These are phyloP conservation scores for Araneus ventricosus DNA, from an alignment of 1,140 invertebrate genomes.

Conservation along the genomic window DNA sequence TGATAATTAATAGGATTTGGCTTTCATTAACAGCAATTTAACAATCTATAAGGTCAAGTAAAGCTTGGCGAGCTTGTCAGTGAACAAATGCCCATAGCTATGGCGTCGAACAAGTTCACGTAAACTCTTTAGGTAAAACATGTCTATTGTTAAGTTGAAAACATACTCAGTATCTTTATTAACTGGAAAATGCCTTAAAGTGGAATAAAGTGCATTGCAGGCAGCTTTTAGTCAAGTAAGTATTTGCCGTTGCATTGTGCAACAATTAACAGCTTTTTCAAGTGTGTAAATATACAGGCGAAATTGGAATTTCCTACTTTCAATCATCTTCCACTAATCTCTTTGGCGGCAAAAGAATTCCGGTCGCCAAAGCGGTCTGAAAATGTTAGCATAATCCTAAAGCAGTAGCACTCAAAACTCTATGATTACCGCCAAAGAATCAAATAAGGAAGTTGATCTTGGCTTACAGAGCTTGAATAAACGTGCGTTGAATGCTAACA, in stretches of 20 bases:
- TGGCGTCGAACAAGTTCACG: neutral
- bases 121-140: neutral
- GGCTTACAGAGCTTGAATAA: no score
- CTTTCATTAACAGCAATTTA: no score
- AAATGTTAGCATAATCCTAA: no score
- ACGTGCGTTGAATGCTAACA: no score
- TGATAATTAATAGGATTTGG: no score
- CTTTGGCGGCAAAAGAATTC: neutral
- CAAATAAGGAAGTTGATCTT: no score
- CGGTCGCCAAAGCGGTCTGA: no score
- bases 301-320: neutral
- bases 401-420: no score
- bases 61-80: neutral
- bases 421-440: no score
- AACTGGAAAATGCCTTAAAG: neutral
- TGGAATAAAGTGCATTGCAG: neutral
- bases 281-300: neutral
- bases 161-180: neutral
- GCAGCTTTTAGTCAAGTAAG: neutral
- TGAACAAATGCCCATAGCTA: neutral
- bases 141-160: neutral
- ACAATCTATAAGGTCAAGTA: neutral
- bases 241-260: neutral
- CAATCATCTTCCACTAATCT: neutral
- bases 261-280: neutral